Evolutionary conservation across 2,888 invertebrate genomes (phyloP).

Genomic region (Priocnemis perturbator): DNA sequence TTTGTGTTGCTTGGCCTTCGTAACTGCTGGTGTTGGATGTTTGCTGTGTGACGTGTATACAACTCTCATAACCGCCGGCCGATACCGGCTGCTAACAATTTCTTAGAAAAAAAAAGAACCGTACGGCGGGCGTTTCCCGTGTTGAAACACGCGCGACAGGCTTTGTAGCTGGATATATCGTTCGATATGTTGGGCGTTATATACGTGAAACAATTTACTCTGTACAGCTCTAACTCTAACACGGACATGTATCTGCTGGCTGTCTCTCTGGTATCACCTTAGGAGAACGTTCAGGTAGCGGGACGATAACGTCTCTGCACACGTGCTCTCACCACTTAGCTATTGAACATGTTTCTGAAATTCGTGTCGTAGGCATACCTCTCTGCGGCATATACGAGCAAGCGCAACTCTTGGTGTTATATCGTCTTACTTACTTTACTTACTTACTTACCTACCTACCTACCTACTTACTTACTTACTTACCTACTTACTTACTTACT

Average conservation of each 20-base stretch:
- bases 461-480: no score
- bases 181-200: not conserved
- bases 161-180: no score
- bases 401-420: slow-evolving; percentile 5
- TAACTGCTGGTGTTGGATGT: slow-evolving; percentile 63
- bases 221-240: slow-evolving; percentile 2
- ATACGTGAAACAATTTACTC: slow-evolving; percentile 4
- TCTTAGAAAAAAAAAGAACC: slow-evolving; percentile 15
- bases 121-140: no score
- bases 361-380: slow-evolving; percentile 1
- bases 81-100: slow-evolving; percentile 28
- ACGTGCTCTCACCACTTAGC: not conserved
- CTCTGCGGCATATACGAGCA: not conserved
- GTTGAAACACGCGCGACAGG: no score
- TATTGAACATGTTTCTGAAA: slow-evolving; percentile 3
- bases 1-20: slow-evolving; percentile 74
- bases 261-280: slow-evolving; percentile 6
- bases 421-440: not conserved
- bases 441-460: no score
- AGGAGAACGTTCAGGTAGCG: slow-evolving; percentile 5
- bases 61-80: slow-evolving; percentile 41
- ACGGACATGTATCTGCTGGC: not conserved
- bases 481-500: no score
- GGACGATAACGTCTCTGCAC: slow-evolving; percentile 2
- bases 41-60: slow-evolving; percentile 56